Conservation (phyloP, 2,113 vertebrate genomes). For the Grus americana region DNA sequence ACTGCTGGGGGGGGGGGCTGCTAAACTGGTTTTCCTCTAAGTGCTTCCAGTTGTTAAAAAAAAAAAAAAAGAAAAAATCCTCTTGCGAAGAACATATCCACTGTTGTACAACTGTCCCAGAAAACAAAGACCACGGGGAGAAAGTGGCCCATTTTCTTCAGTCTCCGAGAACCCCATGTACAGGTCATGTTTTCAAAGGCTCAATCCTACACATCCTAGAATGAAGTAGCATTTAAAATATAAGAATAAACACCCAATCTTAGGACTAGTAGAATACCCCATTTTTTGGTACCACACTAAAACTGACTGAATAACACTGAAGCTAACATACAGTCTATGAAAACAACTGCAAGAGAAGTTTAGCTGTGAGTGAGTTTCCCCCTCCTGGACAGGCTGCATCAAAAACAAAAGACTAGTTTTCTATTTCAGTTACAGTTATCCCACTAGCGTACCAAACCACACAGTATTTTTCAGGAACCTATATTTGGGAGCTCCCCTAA, state of each 20-base stretch:
- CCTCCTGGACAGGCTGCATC: conserved; percentile 26
- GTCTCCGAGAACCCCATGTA: conserved; percentile 47
- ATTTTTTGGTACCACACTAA: background rate
- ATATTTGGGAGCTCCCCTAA: background rate
- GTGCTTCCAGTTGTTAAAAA: background rate
- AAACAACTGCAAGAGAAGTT: background rate
- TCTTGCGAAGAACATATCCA: background rate
- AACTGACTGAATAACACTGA: background rate
- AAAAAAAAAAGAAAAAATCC: background rate
- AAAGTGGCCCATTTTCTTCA: conserved; percentile 74
- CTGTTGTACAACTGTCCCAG: conserved; percentile 72
- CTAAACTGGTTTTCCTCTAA: conserved; percentile 35
- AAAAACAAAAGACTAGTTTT: background rate
- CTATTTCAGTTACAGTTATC: background rate
- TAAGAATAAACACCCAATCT: accelerated
- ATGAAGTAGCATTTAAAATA: background rate
- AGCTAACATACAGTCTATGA: background rate
- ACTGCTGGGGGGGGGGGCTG: background rate
- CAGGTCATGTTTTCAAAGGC: conserved; percentile 48
- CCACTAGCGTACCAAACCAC: background rate
- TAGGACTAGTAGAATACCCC: background rate
- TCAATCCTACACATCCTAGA: background rate
- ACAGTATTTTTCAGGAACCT: background rate
- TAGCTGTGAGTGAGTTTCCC: conserved; percentile 17
- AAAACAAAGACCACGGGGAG: conserved; percentile 79